phyloP scores from a whole-genome alignment of 2,113 vertebrate genomes.

The Zosterops hypoxanthus region DNA sequence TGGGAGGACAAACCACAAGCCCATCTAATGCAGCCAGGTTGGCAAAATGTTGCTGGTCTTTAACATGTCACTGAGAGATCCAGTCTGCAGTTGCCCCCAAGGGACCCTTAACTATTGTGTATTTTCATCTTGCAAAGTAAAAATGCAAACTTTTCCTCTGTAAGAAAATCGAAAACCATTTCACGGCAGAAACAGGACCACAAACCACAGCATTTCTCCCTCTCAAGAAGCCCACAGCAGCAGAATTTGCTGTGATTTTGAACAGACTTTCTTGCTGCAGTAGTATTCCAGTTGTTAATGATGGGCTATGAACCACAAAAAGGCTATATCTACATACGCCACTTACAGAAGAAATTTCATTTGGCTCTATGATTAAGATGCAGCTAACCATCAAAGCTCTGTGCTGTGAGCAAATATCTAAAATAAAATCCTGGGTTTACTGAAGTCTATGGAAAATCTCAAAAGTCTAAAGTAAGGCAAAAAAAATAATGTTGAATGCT shows the following conservation, averaged over 20 bases:
- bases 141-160: neutral
- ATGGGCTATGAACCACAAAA: neutral
- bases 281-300: neutral
- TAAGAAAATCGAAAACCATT: neutral
- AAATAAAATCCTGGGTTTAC: neutral
- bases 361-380: neutral
- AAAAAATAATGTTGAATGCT: neutral
- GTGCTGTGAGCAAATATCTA: neutral
- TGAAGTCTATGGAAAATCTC: neutral
- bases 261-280: neutral
- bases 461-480: neutral
- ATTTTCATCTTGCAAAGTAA: neutral
- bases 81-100: neutral
- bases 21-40: fast-evolving
- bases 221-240: neutral
- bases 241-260: neutral
- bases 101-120: neutral
- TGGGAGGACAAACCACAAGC: neutral
- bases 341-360: neutral
- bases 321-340: neutral
- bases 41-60: neutral
- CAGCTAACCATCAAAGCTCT: neutral
- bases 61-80: neutral
- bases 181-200: neutral
- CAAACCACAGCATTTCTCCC: neutral